phyloP scores from a whole-genome alignment of 2,797 vertebrate genomes.

The Peromyscus nudipes region DNA sequence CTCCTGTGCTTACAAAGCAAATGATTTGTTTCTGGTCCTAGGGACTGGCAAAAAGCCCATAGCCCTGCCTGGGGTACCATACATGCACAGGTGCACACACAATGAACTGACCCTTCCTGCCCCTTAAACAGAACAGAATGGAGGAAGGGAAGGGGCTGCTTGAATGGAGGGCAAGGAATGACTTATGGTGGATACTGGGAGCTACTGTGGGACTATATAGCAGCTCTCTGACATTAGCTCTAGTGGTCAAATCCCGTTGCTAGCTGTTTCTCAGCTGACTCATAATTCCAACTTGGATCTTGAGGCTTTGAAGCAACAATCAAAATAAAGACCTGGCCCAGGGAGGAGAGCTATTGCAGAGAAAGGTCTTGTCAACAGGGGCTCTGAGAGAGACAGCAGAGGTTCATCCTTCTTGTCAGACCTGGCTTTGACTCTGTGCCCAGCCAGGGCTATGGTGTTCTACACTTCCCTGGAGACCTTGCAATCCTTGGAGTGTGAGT shows the following conservation, averaged over 20 bases:
- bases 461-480: not conserved
- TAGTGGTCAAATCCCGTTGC: not conserved
- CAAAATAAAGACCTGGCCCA: not conserved
- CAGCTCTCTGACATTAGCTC: not conserved
- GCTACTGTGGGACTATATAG: not conserved
- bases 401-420: not conserved
- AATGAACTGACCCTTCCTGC: not conserved
- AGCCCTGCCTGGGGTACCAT: not conserved
- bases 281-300: not conserved
- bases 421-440: not conserved
- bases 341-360: not conserved
- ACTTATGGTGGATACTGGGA: not conserved
- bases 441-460: not conserved
- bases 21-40: constrained; percentile 32
- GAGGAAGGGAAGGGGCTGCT: not conserved
- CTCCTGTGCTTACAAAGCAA: not conserved
- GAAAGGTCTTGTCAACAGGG: not conserved
- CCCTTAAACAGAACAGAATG: not conserved
- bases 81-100: not conserved
- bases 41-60: constrained; percentile 1
- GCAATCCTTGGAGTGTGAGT: not conserved
- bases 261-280: not conserved
- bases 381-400: not conserved
- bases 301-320: not conserved
- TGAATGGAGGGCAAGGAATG: not conserved